Evolutionary conservation across 1,140 invertebrate species (phyloP).

Genomic region (Laupala kohalensis): DNA sequence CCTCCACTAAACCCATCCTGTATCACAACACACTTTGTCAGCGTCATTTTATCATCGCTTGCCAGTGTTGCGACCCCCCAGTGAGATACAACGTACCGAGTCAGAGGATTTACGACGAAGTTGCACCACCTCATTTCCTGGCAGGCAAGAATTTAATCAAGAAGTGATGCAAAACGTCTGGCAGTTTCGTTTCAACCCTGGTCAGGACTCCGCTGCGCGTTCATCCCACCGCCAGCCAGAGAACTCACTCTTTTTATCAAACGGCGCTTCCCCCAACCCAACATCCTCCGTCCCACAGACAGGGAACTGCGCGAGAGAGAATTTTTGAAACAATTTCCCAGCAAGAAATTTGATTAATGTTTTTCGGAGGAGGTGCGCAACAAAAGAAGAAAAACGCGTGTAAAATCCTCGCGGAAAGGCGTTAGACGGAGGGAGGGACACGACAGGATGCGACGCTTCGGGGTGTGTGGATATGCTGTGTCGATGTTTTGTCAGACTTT

Average conservation of each 20-base stretch:
- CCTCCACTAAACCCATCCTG: too few relatives aligned
- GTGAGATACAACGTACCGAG: not conserved
- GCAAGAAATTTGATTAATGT: not conserved
- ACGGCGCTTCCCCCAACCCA: not conserved
- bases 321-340: not conserved
- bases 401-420: not conserved
- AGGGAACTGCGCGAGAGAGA: not conserved
- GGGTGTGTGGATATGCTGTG: too few relatives aligned
- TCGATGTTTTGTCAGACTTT: too few relatives aligned
- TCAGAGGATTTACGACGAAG: not conserved
- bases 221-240: too few relatives aligned
- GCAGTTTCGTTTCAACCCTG: not conserved
- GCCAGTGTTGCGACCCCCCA: not conserved
- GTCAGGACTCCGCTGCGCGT: not conserved
- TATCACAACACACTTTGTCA: too few relatives aligned
- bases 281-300: too few relatives aligned
- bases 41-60: not conserved
- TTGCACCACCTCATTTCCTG: not conserved
- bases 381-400: not conserved
- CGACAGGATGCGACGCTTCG: not conserved
- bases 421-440: not conserved
- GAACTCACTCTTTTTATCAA: not conserved
- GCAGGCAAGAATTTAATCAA: not conserved
- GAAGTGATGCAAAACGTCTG: not conserved
- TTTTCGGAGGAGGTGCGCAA: not conserved